These are phyloP conservation scores for Adelges cooleyi DNA, from an alignment of 1,140 invertebrate genomes.

Conservation along the genomic window DNA sequence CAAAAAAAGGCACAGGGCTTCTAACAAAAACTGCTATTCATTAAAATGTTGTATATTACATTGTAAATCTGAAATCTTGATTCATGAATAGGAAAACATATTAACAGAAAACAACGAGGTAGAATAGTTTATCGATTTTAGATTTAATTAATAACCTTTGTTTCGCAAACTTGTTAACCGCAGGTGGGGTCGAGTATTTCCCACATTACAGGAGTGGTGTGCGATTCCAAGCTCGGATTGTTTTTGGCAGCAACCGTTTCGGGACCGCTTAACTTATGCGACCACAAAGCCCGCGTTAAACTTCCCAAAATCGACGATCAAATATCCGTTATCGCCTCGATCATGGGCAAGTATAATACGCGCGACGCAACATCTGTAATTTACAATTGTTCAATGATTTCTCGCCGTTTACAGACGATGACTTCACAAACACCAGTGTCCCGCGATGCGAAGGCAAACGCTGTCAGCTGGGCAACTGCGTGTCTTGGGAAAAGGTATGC, in stretches of 20 bases:
- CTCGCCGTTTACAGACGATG: background rate
- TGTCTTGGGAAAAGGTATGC: conserved; percentile 50
- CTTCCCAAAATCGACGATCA: background rate
- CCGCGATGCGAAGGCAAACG: conserved; percentile 45
- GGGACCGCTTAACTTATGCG: background rate
- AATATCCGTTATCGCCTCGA: background rate
- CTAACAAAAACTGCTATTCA: no score
- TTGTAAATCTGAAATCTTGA: no score
- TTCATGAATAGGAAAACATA: no score
- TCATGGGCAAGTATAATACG: background rate
- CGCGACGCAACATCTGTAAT: no score
- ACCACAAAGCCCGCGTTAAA: background rate
- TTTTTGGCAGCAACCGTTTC: background rate
- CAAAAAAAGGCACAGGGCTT: no score
- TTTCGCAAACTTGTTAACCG: no score
- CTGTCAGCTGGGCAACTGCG: conserved; percentile 58
- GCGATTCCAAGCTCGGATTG: background rate
- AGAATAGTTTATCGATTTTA: no score
- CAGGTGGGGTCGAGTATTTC: no score
- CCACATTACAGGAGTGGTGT: background rate
- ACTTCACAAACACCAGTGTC: background rate
- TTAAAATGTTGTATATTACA: no score
- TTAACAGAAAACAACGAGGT: no score
- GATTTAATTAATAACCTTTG: no score
- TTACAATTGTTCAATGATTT: no score